Conservation (phyloP, 2,888 invertebrate species). For the Caradrina kadenii region DNA sequence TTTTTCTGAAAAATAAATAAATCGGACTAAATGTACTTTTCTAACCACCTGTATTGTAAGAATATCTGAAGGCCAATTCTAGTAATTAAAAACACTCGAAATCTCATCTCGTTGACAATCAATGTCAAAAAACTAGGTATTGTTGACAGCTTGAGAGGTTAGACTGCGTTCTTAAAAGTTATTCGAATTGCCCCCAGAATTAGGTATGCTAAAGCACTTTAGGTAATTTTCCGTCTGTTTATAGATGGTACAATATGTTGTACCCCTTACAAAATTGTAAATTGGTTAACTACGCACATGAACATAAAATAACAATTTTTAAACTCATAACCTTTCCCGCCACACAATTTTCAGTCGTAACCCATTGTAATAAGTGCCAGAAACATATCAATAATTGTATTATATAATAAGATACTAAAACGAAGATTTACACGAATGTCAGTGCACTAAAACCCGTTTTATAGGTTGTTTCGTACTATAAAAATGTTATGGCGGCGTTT, state of each 20-base stretch:
- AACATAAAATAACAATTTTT: constrained; percentile 39
- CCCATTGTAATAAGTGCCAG: constrained; percentile 33
- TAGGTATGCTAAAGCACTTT: neutral
- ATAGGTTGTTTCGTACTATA: constrained; percentile 81
- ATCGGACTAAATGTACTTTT: neutral
- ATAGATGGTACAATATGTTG: neutral
- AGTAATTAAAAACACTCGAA: too few relatives aligned
- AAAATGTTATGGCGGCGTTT: constrained; percentile 84
- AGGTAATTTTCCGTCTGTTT: neutral
- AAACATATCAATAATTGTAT: constrained; percentile 46
- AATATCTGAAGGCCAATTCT: neutral
- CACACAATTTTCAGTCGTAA: constrained; percentile 43
- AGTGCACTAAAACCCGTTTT: constrained; percentile 78
- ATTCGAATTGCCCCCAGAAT: neutral
- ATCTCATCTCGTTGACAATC: too few relatives aligned
- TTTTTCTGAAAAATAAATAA: constrained; percentile 9
- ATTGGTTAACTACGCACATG: constrained; percentile 31
- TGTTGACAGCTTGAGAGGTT: too few relatives aligned
- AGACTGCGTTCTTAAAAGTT: too few relatives aligned
- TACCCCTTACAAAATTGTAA: constrained; percentile 17
- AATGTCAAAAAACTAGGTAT: too few relatives aligned
- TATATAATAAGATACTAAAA: constrained; percentile 67
- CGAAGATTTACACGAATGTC: constrained; percentile 74
- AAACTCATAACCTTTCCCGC: neutral
- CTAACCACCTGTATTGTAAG: neutral